Evolutionary conservation across 1,140 invertebrate species (phyloP), one percentile per base, ranked within the genome.

Genomic region (Scaptomyza hsui): DNA sequence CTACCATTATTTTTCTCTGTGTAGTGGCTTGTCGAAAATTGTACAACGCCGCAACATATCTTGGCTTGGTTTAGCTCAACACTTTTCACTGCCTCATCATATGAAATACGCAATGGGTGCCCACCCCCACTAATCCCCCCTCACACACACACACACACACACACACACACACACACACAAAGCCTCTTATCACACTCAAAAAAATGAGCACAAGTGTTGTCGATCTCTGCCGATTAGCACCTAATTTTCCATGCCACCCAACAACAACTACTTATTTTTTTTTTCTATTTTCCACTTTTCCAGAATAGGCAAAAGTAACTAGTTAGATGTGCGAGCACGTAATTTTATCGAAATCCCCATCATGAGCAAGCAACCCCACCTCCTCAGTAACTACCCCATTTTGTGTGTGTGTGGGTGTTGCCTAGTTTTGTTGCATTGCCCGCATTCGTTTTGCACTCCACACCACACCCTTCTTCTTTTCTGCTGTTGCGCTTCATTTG

Each of bases 61-160:
- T 26, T 26, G 24, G 7, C 12, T 15, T 3, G 7, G 45, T 48
- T 52, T 65, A 32, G n/a, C n/a, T n/a, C n/a, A n/a, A n/a, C n/a
- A 59, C 44, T 65, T 59, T 59, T 59, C 44, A 48, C 44, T 37
- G 26, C 13, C 37, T 67, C 26, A 68, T 53, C 48, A 68, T 16
- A 15, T 60, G 26, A 60, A 18, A 68, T 61, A 61, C 39, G 56
- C 37, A 35, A 18, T 29, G 48, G 7, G n/a, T n/a, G n/a, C n/a
- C n/a, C n/a, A n/a, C n/a, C n/a, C n/a, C n/a, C n/a, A n/a, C n/a
- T n/a, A n/a, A n/a, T n/a, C n/a, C n/a, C n/a, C n/a, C n/a, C n/a
- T n/a, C n/a, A n/a, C n/a, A n/a, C n/a, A n/a, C n/a, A n/a, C n/a
- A n/a, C n/a, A n/a, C n/a, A n/a, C n/a, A n/a, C n/a, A n/a, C n/a